These are phyloP conservation scores for Dicaeum eximium DNA, from an alignment of 2,113 vertebrate genomes.

Conservation along the genomic window DNA sequence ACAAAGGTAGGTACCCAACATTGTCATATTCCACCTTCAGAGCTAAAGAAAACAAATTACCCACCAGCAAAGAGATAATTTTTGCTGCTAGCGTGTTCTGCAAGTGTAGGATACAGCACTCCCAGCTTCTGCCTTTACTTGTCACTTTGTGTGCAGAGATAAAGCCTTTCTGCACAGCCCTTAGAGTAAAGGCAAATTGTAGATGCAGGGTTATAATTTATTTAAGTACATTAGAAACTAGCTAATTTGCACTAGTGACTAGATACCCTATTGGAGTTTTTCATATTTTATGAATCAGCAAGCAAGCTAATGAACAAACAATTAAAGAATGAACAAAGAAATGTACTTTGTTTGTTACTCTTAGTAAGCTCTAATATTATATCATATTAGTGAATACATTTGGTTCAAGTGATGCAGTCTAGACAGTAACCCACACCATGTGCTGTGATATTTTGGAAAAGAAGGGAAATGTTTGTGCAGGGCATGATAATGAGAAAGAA, in stretches of 20 bases:
- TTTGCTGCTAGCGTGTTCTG: not conserved
- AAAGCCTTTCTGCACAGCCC: not conserved
- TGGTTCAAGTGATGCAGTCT: slow-evolving; percentile 17
- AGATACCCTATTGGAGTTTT: slow-evolving; percentile 27
- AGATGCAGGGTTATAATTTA: slow-evolving; percentile 1
- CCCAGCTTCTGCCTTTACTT: not conserved
- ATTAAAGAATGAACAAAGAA: slow-evolving; percentile 43
- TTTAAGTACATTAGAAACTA: slow-evolving; percentile 30
- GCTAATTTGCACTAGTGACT: slow-evolving; percentile 45
- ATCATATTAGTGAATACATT: not conserved
- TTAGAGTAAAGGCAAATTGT: not conserved
- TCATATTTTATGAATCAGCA: slow-evolving; percentile 46
- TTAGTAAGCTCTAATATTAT: not conserved
- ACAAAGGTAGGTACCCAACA: not conserved
- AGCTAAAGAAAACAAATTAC: not conserved
- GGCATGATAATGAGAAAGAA: not conserved
- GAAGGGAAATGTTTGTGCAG: not conserved
- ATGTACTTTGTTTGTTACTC: slow-evolving; percentile 22
- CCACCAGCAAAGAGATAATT: not conserved
- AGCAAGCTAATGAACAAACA: slow-evolving; percentile 39
- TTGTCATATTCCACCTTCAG: not conserved
- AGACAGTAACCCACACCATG: slow-evolving; percentile 10
- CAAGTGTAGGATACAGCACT: not conserved
- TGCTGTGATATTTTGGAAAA: not conserved
- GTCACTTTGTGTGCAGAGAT: not conserved